Evolutionary conservation across 2,797 vertebrate species (phyloP), one percentile per base, ranked within the genome.

Genomic region (Delichon dasypus): DNA sequence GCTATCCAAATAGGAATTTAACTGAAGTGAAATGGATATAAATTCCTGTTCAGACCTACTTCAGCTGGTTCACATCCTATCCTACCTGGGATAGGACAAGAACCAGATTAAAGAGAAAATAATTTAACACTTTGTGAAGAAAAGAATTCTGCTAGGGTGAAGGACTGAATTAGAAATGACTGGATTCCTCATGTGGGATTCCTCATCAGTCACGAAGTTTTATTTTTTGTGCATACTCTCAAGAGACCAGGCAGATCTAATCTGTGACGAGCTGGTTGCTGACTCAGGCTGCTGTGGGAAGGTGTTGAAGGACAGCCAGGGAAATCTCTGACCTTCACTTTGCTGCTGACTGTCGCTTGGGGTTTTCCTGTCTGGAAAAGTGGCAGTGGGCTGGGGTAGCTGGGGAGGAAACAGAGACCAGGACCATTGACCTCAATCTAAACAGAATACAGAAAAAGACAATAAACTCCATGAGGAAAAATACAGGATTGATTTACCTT

Each of bases 271-370:
- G 73, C 4, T 67, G 64, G 1, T 51, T 95, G 94, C 95, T 96
- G 94, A 93, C 82, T 93, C 92, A 88, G 89, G 36, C 62, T 92
- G 76, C 58, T 81, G 83, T 0, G 53, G 94, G 67, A 90, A 94
- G 80, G 44, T 0, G 1, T 22, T 0, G 11, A 93, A 91, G 79
- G 76, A 70, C 70, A 89, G 89, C 70, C 79, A 83, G 91, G 85
- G 92, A 95, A 78, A 89, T 91, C 72, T 94, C 89, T 94, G 95
- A 91, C 94, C 94, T 95, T 97, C 88, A 44, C 44, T 90, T 90
- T 14, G 32, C 76, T 0, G 0, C 71, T 95, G 91, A 75, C n/a
- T 0, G 2, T 67, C 82, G 38, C 89, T 91, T 58, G 83, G 76
- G 70, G 62, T 76, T 94, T 96, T 95, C 94, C 96, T 96, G 91